Base-by-base conservation (phyloP, 1,140 invertebrate species). In the Drosophila equinoxialis region DNA sequence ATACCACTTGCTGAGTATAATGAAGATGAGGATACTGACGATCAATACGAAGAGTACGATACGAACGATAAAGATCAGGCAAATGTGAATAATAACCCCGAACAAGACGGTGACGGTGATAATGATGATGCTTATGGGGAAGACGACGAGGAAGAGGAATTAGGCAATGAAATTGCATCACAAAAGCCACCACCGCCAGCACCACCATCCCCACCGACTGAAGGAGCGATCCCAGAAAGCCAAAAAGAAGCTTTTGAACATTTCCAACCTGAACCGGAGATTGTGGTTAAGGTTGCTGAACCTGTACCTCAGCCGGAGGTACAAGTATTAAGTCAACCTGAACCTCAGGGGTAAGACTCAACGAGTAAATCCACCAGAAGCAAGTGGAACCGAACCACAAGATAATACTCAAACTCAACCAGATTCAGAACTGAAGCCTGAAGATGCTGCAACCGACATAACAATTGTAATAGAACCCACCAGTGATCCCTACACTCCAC, bases 1-100 rank as follows among this genome's bases (percentile, higher is more conserved):
- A 68, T 91, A 57, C 64, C 72, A 2, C 4, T 58, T 26, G 11
- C n/a, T 1, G 80, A 86, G 17, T 91, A 93, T 87, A 82, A 92
- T 14, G 80, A 87, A 0, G 45, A 35, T 13, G 33, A 20, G 1
- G 51, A 71, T 6, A 23, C 4, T 0, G 68, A 66, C 13, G 67
- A 73, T 3, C 65, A 81, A 17, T 78, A 74, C 23, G 73, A 90
- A 11, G 77, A 87, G 23, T 90, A 84, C 67, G 85, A 86, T 45
- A 68, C 74, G 0, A 57, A 77, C 1, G 67, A 70, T 48, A 57
- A 11, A 13, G 37, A 74, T 20, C 45, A 72, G 5, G 10, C 17
- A 0, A 35, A 77, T 11, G 60, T 45, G 1, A 37, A 17, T 13
- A 73, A 67, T 20, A 41, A 71, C 54, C 37, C 13, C 10, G 11